Evolutionary conservation across 2,888 invertebrate genomes (phyloP).

Genomic region (Microchrysa polita): DNA sequence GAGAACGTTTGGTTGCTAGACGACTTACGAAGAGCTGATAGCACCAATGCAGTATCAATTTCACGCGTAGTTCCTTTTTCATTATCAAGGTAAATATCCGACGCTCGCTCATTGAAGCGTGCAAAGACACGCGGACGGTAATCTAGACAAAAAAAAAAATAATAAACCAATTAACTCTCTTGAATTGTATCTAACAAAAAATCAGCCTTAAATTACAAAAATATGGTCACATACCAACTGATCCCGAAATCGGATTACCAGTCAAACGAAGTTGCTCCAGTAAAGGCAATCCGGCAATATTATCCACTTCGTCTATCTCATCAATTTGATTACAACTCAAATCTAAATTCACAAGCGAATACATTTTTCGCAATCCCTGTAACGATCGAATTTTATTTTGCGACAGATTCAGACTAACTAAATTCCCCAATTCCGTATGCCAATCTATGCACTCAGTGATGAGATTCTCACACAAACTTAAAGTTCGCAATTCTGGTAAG

Average conservation of each 20-base stretch:
- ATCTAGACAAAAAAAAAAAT: no score
- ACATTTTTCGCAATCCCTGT: conserved; percentile 80
- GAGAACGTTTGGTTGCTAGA: conserved; percentile 4
- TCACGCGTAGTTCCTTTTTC: conserved; percentile 88
- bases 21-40: conserved; percentile 79
- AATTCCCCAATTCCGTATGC: conserved; percentile 87
- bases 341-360: conserved; percentile 86
- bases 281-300: conserved; percentile 84
- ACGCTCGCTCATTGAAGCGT: conserved; percentile 83
- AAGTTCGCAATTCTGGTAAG: conserved; percentile 77
- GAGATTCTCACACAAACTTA: conserved; percentile 84
- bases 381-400: conserved; percentile 82
- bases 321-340: conserved; percentile 85
- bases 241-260: conserved; percentile 86
- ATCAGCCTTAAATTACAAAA: neutral
- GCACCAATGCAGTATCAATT: conserved; percentile 88
- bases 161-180: no score
- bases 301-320: conserved; percentile 81
- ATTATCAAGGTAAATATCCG: conserved; percentile 87
- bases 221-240: conserved; percentile 58
- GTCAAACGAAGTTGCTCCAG: conserved; percentile 86
- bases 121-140: conserved; percentile 91
- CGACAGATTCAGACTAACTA: conserved; percentile 84
- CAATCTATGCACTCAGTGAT: conserved; percentile 78
- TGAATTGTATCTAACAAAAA: neutral